Base-by-base conservation (phyloP, 2,797 vertebrate genomes). In the Buphagus erythrorhynchus region DNA sequence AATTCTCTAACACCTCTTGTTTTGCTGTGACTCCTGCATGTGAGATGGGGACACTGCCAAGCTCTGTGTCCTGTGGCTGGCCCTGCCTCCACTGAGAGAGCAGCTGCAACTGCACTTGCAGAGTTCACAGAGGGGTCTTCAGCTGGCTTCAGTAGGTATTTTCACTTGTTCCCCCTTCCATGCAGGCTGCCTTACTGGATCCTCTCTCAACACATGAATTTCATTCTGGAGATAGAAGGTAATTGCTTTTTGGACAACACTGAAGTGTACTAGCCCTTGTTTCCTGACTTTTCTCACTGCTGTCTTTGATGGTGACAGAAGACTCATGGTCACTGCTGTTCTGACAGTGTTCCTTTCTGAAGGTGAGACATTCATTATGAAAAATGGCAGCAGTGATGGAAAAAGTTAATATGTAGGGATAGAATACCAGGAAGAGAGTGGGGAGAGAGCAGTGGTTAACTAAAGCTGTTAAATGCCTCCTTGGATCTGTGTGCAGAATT, bases 301-400 rank as follows among this genome's bases (percentile, higher is more conserved):
- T 93, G 28, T 26, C 54, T 92, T 63, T 74, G 86, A 25, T 66
- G 57, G 43, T 67, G 67, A 42, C 38, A 46, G 49, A 61, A 33
- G 55, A 40, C 16, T 11, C 0, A 0, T 17, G 36, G 43, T 33
- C 46, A 20, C 36, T n/a, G 18, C 13, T 84, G 21, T 15, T 73
- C 68, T 46, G 45, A 5, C 38, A 65, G 8, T 61, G 55, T 6
- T 65, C 25, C 25, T 86, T 82, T 91, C 59, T 61, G 74, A 68
- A 85, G 38, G 48, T 58, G 61, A 62, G 84, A 40, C 4, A 26
- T 49, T 33, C 31, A 2, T 40, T 22, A 5, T 31, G 40, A 22
- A 18, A 81, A 91, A 59, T 5, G 13, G 40, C 72, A 90, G 45
- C 46, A 75, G 40, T n/a, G 26, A 11, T 82, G 35, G 48, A 15